Percentiles rank a stretch among this genome's conserved stretches.
Evolutionary conservation across 2,797 vertebrate species (phyloP).

Genomic region (Pterois miles): DNA sequence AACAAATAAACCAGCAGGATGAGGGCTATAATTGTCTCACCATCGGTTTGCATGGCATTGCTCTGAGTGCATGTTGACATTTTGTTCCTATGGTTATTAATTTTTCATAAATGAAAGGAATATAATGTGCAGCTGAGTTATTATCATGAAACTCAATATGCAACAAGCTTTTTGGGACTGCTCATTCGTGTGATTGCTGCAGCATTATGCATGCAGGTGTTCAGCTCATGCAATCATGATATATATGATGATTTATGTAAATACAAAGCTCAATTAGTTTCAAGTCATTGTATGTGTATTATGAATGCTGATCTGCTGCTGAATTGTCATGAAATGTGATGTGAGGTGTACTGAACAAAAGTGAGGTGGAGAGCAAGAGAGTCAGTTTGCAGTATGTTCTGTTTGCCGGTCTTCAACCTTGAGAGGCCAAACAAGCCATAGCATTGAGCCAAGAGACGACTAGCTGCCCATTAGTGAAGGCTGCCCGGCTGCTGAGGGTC

Average conservation of each 20-base stretch:
- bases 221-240: neutral
- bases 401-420: neutral
- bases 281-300: neutral
- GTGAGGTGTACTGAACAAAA: neutral
- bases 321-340: neutral
- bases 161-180: neutral
- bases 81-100: neutral
- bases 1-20: constrained; percentile 30
- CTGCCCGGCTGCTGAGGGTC: constrained; percentile 28
- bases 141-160: constrained; percentile 5
- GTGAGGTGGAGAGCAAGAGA: neutral
- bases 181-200: neutral
- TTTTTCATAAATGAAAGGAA: constrained; percentile 1
- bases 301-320: neutral
- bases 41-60: neutral
- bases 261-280: constrained; percentile 18
- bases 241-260: constrained; percentile 11
- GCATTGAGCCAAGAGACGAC: constrained; percentile 24
- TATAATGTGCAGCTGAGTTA: neutral
- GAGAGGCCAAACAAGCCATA: constrained; percentile 23
- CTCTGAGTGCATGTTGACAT: neutral
- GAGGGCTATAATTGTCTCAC: constrained; percentile 16
- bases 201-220: constrained; percentile 29
- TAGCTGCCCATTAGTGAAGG: constrained; percentile 34
- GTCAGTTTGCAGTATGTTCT: neutral